phyloP scores from a whole-genome alignment of 2,113 vertebrate species.

The Herpetotheres cachinnans region DNA sequence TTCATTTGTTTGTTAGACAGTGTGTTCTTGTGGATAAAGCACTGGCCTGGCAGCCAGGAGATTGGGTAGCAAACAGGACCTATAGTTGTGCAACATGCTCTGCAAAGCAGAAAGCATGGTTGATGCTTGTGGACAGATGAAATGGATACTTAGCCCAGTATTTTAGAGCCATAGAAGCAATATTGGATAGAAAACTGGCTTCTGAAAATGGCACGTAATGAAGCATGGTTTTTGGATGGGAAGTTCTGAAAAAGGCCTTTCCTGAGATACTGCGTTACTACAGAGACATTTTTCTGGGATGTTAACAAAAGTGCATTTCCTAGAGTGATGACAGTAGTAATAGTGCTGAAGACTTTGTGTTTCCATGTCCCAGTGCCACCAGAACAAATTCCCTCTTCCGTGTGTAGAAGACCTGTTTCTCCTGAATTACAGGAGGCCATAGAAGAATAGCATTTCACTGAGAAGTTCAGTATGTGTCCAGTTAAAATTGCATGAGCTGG shows the following conservation, averaged over 20 bases:
- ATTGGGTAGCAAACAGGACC: neutral
- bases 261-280: neutral
- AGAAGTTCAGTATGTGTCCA: neutral
- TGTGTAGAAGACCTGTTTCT: neutral
- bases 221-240: neutral
- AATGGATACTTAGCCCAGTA: rapidly evolving
- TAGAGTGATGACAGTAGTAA: neutral
- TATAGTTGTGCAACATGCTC: neutral
- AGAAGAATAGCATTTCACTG: neutral
- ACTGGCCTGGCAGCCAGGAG: neutral
- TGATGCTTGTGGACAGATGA: neutral
- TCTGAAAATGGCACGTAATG: neutral
- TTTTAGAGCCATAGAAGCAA: neutral
- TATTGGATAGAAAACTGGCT: neutral
- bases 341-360: neutral
- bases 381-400: neutral
- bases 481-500: neutral
- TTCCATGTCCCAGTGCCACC: neutral
- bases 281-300: neutral
- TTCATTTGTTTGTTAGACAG: neutral
- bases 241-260: neutral
- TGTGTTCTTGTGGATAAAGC: neutral
- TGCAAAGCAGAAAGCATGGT: neutral
- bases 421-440: neutral
- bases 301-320: neutral